A percentile compares a stretch with the other conserved stretches of the same genome.
phyloP scores from a whole-genome alignment of 1,140 invertebrate genomes.

The Lepidotrigona ventralis region DNA sequence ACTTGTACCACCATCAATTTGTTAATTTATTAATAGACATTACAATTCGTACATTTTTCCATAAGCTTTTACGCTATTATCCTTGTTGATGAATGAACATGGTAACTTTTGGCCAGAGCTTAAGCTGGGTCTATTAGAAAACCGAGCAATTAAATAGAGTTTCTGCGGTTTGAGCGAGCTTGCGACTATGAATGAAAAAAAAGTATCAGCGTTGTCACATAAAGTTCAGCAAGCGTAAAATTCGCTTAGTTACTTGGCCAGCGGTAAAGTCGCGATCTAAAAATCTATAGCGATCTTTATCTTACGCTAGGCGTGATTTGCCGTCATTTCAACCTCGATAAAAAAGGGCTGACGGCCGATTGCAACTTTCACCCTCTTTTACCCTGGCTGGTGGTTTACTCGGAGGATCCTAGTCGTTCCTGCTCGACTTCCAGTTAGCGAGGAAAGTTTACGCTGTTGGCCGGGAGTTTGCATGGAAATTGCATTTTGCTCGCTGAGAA shows the following conservation, averaged over 20 bases:
- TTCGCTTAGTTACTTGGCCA: constrained; percentile 16
- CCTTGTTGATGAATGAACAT: background rate
- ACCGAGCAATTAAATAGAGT: background rate
- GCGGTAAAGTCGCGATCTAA: constrained; percentile 14
- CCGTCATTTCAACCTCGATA: background rate
- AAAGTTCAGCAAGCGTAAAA: constrained; percentile 5
- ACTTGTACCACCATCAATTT: no score
- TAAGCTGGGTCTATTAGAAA: background rate
- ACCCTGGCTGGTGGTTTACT: background rate
- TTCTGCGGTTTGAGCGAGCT: background rate
- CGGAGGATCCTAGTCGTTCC: background rate
- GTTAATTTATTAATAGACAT: no score
- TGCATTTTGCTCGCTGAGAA: constrained; percentile 56
- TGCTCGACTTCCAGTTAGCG: constrained; percentile 14
- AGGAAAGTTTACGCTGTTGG: constrained; percentile 33
- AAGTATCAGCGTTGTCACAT: constrained; percentile 1
- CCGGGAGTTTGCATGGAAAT: constrained; percentile 55
- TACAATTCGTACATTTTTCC: no score
- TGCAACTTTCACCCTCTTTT: constrained; percentile 2
- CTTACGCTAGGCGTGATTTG: background rate
- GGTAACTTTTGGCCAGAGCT: background rate
- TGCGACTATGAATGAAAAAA: background rate
- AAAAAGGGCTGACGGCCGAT: background rate
- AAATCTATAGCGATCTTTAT: background rate
- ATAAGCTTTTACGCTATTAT: background rate